Conservation (phyloP, 2,797 vertebrate genomes). For the Sorex maritimensis region DNA sequence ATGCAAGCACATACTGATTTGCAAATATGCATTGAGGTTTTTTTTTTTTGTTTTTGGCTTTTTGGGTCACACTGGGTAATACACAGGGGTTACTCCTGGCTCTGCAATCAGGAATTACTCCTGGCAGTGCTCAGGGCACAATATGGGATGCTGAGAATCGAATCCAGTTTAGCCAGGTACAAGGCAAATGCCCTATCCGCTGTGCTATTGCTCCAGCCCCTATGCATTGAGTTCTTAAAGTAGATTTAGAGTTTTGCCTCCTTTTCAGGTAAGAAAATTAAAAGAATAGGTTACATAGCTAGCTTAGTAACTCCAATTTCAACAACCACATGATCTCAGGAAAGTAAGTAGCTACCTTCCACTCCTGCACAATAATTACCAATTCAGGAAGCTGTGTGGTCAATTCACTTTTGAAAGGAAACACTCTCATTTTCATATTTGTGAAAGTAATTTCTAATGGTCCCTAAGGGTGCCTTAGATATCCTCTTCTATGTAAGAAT, state of each 20-base stretch:
- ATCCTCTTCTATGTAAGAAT: background rate
- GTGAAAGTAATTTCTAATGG: constrained; percentile 40
- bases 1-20: constrained; percentile 55
- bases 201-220: too few species aligned
- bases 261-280: constrained; percentile 10
- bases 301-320: background rate
- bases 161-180: too few species aligned
- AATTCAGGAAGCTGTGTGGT: background rate
- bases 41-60: too few species aligned
- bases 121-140: too few species aligned
- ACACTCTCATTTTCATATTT: background rate
- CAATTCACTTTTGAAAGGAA: constrained; percentile 41
- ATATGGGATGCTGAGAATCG: too few species aligned
- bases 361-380: background rate
- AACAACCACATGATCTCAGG: background rate
- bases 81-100: too few species aligned
- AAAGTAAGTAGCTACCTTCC: constrained; percentile 2
- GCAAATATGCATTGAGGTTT: constrained; percentile 36
- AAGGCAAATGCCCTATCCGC: too few species aligned
- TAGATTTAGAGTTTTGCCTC: constrained; percentile 45
- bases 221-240: constrained; percentile 48
- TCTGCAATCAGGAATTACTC: too few species aligned
- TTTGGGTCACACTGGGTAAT: too few species aligned
- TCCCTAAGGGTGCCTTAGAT: background rate
- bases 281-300: background rate